Conservation (phyloP, 2,113 vertebrate genomes). For the Sinocyclocheilus anshuiensis region DNA sequence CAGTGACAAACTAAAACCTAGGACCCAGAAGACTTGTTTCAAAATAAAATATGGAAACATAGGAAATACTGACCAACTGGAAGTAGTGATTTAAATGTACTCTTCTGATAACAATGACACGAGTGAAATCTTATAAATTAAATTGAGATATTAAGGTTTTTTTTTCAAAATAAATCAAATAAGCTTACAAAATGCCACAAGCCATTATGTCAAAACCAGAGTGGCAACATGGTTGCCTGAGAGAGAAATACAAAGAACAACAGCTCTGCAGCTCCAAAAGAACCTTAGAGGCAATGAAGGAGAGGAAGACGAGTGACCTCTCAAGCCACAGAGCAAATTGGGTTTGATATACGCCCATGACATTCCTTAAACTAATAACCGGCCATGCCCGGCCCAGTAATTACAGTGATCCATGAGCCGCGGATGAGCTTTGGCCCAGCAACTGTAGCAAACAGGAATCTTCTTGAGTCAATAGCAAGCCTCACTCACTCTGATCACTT, state of each 20-base stretch:
- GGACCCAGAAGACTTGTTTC: background rate
- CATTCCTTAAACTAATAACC: slow-evolving; percentile 82
- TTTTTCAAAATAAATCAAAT: background rate
- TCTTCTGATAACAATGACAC: background rate
- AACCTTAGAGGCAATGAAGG: slow-evolving; percentile 46
- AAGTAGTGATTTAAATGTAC: background rate
- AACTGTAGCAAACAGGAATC: slow-evolving; percentile 36
- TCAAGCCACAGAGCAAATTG: slow-evolving; percentile 70
- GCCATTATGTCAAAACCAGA: background rate
- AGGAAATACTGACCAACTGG: background rate
- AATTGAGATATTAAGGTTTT: background rate
- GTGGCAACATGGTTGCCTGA: background rate
- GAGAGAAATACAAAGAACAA: slow-evolving; percentile 17
- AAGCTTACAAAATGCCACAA: background rate
- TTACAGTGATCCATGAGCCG: slow-evolving; percentile 74
- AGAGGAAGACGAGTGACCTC: slow-evolving; percentile 70
- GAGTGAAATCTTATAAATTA: background rate
- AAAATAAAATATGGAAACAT: background rate
- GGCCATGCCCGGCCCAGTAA: slow-evolving; percentile 72
- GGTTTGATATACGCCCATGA: slow-evolving; percentile 80
- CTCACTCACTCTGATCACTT: slow-evolving; percentile 45
- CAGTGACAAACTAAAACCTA: background rate
- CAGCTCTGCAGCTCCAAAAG: slow-evolving; percentile 32
- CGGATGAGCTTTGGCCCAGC: slow-evolving; percentile 21
- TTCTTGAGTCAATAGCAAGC: slow-evolving; percentile 49